Evolutionary conservation across 2,888 invertebrate genomes (phyloP), one percentile per base, ranked within the genome.

Genomic region (Cerceris rybyensis): DNA sequence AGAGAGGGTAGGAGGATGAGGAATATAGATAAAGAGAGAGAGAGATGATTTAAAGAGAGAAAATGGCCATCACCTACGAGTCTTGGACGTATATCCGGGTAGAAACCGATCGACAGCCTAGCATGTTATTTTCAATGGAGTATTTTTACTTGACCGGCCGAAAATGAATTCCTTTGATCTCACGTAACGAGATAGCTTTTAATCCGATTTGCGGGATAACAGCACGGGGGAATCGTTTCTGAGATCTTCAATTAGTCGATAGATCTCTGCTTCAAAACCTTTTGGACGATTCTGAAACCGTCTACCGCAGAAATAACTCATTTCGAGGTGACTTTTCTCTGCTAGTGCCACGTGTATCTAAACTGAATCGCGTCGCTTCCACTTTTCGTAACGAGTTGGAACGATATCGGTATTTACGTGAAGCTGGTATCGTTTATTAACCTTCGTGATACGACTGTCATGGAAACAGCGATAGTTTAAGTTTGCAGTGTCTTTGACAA

Each of bases 81-180:
- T 7, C 61, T 41, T 11, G 28, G 28, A 28, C 60, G 67, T 28
- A 64, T 41, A 54, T 43, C 14, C 16, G 28, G 54, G 13, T 6
- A 46, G 49, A 49, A 64, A 9, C n/a, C 49, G 58, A 64, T 69
- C 74, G 74, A 54, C 57, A 9, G 14, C 14, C 57, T 13, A 13
- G 42, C 42, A 50, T 52, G 65, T 28, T 64, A 70, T 41, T 17
- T 42, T 11, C 52, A 66, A 41, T 13, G 46, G 57, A 49, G 67
- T 75, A 70, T 78, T 80, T 81, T 72, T 60, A 55, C 46, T 66
- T 17, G 73, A 66, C 41, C 60, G 42, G 4, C 55, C 55, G 78
- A 72, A 76, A 81, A 83, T 83, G 59, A 66, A 52, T 74, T 60
- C 65, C 81, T 83, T 83, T 83, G 83, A 83, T 83, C 83, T 60